Evolutionary conservation across 2,888 invertebrate genomes (phyloP), one percentile per base, ranked within the genome.

Genomic region (Carcina quercana): DNA sequence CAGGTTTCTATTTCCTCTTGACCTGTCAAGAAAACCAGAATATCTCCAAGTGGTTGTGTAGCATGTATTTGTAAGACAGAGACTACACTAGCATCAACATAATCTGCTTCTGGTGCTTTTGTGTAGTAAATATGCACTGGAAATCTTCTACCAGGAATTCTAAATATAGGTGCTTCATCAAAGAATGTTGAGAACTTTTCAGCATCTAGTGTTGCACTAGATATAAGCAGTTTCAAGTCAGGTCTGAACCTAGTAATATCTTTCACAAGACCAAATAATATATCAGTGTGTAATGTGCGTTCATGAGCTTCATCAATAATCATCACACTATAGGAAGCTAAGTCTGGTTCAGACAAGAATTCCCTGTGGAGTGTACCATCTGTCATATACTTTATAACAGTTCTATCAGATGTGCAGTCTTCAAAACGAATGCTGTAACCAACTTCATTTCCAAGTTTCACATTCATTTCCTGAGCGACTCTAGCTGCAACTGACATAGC

Each of bases 281-380:
- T 96, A 66, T 99, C 99, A 1, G 99, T 99, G 62, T 99, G 98
- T 2, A 99, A 84, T 0, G 99, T 99, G 24, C 99, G 86, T 71
- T 99, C 99, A 78, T 99, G 99, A 41, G 99, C 99, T 84, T 99
- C 99, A 71, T 99, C 99, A 61, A 99, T 97, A 36, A 99, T 99
- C 93, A 99, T 95, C 0, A 98, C 98, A 83, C 95, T 97, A 73
- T 99, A 99, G 2, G 95, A 92, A 24, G 91, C 93, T 34, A 99
- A 84, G 83, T 98, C 98, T 1, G 99, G 99, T 71, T 99, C 98
- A 25, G 96, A 94, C 2, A 99, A 86, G 70, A 99, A 99, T 79
- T 99, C 99, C 57, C 99, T 85, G 45, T 99, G 93, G 25, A 99
- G 75, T 59, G 98, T 99, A 57, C 99, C 99, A 76, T 99, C 99